Base-by-base conservation (phyloP, 2,888 invertebrate genomes). In the Pandemis heparana region DNA sequence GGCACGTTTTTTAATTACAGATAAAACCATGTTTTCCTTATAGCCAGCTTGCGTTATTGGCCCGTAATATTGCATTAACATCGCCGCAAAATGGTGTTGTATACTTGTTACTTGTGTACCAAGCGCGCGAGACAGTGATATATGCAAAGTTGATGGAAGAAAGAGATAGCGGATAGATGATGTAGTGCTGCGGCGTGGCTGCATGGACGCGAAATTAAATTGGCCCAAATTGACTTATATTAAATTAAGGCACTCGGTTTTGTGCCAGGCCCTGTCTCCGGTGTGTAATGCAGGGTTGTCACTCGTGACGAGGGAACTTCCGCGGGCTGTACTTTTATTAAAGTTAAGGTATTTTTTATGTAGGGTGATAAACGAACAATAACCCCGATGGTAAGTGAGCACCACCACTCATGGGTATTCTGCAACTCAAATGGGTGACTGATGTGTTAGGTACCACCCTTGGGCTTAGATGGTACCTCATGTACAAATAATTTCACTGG, bases 191-290 rank as follows among this genome's bases (percentile, higher is more conserved):
- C 83, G 78, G 83, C 84, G 81, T 82, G 76, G 84, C 86, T 88
- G 91, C 87, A 91, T 88, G 89, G 86, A 83, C 89, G 88, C 85
- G 85, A 85, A 91, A 92, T 92, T 89, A 92, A 93, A 92, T 92
- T 92, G 92, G 87, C 90, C 89, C 85, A 91, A 93, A 93, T 93
- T 92, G 92, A 91, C 92, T 92, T 89, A 85, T 88, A 92, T 92
- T 89, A 90, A 92, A 92, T 93, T 90, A 92, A 88, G 90, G 89
- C 88, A 87, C 89, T 92, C 88, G 87, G 92, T 92, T 92, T 92
- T 91, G 90, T 88, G 83, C 87, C 86, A 87, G 74, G 56, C 85
- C 85, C 85, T 85, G 87, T 90, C 88, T 86, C 84, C 82, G 79
- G 79, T 83, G 85, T 87, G 85, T 87, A 81, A 84, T 85, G 77